phyloP scores from a whole-genome alignment of 1,140 invertebrate species.

The Oreohelix idahoensis region DNA sequence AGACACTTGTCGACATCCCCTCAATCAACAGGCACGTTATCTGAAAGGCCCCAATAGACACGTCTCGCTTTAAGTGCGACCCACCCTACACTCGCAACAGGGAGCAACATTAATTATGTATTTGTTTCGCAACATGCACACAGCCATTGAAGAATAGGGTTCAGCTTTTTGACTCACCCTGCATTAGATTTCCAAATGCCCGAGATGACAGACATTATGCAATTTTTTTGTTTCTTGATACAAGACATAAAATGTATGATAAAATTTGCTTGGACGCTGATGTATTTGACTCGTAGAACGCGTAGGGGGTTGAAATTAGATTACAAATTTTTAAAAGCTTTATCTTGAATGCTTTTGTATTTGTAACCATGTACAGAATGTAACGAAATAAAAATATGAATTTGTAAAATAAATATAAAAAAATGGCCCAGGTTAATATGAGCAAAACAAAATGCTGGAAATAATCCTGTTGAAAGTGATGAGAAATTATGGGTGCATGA shows the following conservation, averaged over 20 bases:
- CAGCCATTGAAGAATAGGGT: not conserved
- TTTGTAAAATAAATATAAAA: no score
- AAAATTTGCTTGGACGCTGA: not conserved
- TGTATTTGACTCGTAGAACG: not conserved
- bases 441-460: no score
- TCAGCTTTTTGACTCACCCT: constrained; percentile 10
- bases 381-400: no score
- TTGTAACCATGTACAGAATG: no score
- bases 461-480: no score
- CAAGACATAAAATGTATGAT: not conserved
- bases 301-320: not conserved
- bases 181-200: not conserved
- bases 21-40: constrained; percentile 1
- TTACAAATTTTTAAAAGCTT: not conserved
- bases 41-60: not conserved
- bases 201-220: not conserved
- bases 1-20: not conserved
- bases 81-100: not conserved
- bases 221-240: no score
- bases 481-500: no score
- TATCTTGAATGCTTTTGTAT: no score
- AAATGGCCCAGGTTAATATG: no score
- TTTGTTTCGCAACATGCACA: constrained; percentile 11
- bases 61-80: constrained; percentile 3
- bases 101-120: constrained; percentile 8